Base-by-base conservation (phyloP, 2,888 invertebrate genomes). In the Drosophila eohydei region DNA sequence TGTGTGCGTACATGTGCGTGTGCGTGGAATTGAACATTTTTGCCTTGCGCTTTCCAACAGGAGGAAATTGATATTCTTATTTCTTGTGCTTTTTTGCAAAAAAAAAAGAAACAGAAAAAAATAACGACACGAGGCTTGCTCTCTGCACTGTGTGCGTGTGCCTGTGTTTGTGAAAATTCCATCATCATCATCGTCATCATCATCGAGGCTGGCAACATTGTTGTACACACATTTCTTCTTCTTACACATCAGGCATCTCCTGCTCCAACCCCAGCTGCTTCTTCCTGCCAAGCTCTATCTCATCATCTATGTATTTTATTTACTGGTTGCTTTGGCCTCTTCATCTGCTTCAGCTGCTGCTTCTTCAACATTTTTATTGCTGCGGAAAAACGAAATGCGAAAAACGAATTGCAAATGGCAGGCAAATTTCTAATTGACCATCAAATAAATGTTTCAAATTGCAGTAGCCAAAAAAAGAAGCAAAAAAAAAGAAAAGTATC, bases 61-160 rank as follows among this genome's bases (percentile, higher is more conserved):
- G 68, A 77, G 87, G 89, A 85, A 87, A 85, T 89, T 89, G 84
- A 89, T 85, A 85, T 85, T 85, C 89, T 87, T 89, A 83, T 85
- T 85, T 87, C 87, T 87, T 83, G 86, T 83, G 83, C 80, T 76
- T 78, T 77, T 77, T 80, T 80, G 77, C 80, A 80, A 78, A 73
- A 30, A 58, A 58, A 46, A 58, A 38, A 46, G 44, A 26, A 28
- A 44, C 41, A 43, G 14, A 44, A 44, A 57, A 78, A 80, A 82
- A 80, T 57, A 80, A 80, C 80, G 71, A 46, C 70, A 74, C 67
- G 60, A 74, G 63, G 52, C 62, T 57, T 41, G 59, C 80, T 77
- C 70, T 80, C 68, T 64, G 48, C 40, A 52, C 14, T 64, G 54
- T 63, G 48, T 44, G 50, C 57, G 71, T 60, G 70, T 64, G 43